These are phyloP conservation scores for Reticulitermes speratus DNA, from an alignment of 1,140 invertebrate genomes.

Conservation along the genomic window DNA sequence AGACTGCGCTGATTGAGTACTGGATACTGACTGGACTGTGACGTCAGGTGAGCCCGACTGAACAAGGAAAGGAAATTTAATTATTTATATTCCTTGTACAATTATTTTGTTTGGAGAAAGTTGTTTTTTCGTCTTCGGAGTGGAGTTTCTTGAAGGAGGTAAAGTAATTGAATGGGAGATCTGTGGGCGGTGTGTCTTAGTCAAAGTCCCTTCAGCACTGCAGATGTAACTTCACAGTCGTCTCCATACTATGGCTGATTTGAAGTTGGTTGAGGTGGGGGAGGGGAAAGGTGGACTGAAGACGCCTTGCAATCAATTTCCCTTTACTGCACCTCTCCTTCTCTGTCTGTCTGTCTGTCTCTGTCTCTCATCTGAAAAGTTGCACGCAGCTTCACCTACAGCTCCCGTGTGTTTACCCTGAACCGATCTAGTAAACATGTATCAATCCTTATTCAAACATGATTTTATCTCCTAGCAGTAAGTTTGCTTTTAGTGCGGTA, in stretches of 20 bases:
- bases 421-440: neutral
- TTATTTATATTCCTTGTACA: neutral
- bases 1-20: too few species aligned
- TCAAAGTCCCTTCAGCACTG: neutral
- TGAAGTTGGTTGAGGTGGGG: neutral
- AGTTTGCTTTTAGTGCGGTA: neutral
- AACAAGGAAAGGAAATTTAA: neutral
- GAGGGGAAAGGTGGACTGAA: neutral
- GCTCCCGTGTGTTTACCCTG: neutral
- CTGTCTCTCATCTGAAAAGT: neutral
- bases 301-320: neutral
- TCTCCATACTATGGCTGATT: neutral
- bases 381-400: neutral
- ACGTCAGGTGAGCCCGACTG: neutral
- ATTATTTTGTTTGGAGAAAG: neutral
- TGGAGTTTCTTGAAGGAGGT: neutral
- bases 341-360: neutral
- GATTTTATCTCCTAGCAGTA: neutral
- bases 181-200: neutral
- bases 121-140: neutral
- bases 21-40: too few species aligned
- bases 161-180: neutral
- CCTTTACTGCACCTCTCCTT: neutral
- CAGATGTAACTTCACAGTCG: neutral
- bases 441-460: constrained; percentile 6